Evolutionary conservation across 2,888 invertebrate species (phyloP), one percentile per base, ranked within the genome.

Genomic region (Drosophila colorata): DNA sequence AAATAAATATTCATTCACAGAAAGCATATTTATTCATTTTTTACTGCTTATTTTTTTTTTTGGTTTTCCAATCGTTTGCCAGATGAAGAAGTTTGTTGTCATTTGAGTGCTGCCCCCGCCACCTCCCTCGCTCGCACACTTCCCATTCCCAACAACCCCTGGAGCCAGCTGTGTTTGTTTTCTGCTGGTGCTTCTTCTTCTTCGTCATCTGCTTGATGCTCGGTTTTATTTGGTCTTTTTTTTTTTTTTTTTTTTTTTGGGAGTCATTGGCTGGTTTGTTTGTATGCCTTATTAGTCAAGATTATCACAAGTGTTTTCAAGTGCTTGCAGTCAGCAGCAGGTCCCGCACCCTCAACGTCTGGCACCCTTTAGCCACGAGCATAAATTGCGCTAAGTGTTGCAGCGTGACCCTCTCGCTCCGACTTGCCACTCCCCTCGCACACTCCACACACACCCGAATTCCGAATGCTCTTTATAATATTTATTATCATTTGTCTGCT

Each of bases 251-350:
- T 41, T 2, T 55, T 41, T 23, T 65, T 48, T 68, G 46, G 51
- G 59, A 49, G 73, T 65, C 71, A 55, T 57, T 71, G 14, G 38
- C 40, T 59, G 58, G 49, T 28, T 86, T 87, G 68, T 77, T 88
- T 84, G 85, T 72, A 49, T 80, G 72, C 59, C 79, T 88, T 88
- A 84, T 84, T 88, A 84, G 88, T 88, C 87, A 72, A 88, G 84
- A 88, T 88, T 87, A 83, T 72, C 88, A 87, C 85, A 88, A 88
- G 83, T 88, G 85, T 83, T 87, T 63, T 73, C 84, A 69, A 83
- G 83, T 81, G 72, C 69, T 57, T 58, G 55, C 64, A 57, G 61
- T 49, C 38, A 46, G 23, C 44, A 40, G 7, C 16, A 35, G 2
- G 31, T 16, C 38, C 37, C 31, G 25, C 38, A 25, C 38, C 20